These are phyloP conservation scores for Mormyrus proboscirostris DNA, from an alignment of 2,797 vertebrate genomes.

Conservation along the genomic window DNA sequence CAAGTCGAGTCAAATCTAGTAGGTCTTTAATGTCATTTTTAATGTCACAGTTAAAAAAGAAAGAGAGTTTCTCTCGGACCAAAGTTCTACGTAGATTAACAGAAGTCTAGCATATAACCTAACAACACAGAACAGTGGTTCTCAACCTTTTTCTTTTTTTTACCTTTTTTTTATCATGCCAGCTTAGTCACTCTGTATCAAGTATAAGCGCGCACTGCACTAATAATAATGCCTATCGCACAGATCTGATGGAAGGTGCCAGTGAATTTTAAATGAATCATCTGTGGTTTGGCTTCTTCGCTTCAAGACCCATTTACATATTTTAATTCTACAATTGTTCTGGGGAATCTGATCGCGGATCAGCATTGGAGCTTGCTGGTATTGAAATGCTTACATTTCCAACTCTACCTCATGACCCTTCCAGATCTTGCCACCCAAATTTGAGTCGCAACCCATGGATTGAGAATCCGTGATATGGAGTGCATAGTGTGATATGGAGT, in stretches of 20 bases:
- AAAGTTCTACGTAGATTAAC: background rate
- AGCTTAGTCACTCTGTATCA: background rate
- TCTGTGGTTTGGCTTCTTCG: background rate
- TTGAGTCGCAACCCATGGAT: background rate
- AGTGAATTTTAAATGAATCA: background rate
- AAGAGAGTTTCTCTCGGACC: background rate
- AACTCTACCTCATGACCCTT: background rate
- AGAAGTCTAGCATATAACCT: background rate
- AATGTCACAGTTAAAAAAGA: background rate
- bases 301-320: background rate
- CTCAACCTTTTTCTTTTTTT: background rate
- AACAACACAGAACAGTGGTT: background rate
- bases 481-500: too few relatives aligned
- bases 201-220: background rate
- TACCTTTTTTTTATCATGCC: background rate
- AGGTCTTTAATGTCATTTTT: background rate
- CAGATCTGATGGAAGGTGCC: background rate
- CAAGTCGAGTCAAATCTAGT: background rate
- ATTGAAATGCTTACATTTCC: background rate
- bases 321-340: background rate
- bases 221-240: background rate
- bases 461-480: background rate
- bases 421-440: background rate
- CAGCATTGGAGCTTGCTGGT: background rate
- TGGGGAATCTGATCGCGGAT: background rate